A percentile compares a stretch with the other conserved stretches of the same genome.
Evolutionary conservation across 1,140 invertebrate genomes (phyloP).

Genomic region (Ceratosolen solmsi): DNA sequence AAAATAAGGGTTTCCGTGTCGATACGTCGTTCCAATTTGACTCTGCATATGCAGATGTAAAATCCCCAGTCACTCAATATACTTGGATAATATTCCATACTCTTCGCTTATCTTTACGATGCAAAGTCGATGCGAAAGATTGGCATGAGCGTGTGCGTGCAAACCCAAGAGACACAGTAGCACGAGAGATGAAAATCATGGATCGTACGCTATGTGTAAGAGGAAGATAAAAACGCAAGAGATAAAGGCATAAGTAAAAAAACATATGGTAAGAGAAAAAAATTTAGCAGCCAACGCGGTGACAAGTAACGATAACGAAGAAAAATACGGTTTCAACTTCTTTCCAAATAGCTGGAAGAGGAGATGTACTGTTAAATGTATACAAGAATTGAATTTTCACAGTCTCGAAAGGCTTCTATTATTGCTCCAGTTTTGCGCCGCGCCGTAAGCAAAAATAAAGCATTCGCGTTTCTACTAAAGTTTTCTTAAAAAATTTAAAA

Average conservation of each 20-base stretch:
- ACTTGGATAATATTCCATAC: not conserved
- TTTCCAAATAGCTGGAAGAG: not conserved
- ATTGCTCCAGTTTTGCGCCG: not conserved
- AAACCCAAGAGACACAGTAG: not conserved
- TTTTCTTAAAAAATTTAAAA: no score
- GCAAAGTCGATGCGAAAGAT: constrained; percentile 13
- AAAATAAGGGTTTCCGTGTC: not conserved
- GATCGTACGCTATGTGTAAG: not conserved
- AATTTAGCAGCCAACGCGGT: not conserved
- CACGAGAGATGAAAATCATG: not conserved
- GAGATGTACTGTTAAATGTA: not conserved
- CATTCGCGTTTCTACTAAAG: no score
- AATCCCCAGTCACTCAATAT: not conserved
- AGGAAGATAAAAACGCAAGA: not conserved
- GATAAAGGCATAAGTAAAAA: not conserved
- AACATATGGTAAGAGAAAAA: not conserved
- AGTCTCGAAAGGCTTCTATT: not conserved
- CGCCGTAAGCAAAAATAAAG: no score
- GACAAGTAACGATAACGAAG: constrained; percentile 30
- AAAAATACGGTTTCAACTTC: constrained; percentile 13
- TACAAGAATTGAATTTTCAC: not conserved
- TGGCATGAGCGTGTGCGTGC: not conserved
- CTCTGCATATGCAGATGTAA: not conserved
- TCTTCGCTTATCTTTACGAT: not conserved
- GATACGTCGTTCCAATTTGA: not conserved